phyloP scores from a whole-genome alignment of 2,888 invertebrate genomes.

The Stramonita haemastoma region DNA sequence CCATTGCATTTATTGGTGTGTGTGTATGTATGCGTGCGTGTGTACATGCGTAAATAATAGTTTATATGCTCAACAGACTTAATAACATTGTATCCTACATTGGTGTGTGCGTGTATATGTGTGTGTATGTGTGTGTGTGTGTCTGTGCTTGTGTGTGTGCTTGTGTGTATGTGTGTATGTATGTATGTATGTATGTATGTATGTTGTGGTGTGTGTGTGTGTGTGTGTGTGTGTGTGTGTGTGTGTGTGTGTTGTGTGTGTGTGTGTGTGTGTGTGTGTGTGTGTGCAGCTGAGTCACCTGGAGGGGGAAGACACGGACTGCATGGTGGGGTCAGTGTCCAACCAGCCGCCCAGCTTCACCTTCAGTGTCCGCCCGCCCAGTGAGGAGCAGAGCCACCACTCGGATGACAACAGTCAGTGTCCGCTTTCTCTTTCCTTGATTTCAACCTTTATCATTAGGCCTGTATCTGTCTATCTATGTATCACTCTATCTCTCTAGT shows the following conservation, averaged over 20 bases:
- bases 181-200: background rate
- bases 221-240: background rate
- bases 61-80: no score
- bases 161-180: background rate
- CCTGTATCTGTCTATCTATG: background rate
- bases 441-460: no score
- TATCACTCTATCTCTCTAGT: background rate
- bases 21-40: background rate
- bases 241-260: background rate
- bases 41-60: no score
- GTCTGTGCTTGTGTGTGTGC: background rate
- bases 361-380: constrained; percentile 67
- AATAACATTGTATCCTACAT: no score
- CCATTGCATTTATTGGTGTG: background rate
- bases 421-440: background rate
- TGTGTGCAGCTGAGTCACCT: constrained; percentile 36
- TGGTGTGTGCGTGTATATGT: background rate
- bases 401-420: constrained; percentile 52
- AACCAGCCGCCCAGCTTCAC: constrained; percentile 68
- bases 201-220: background rate
- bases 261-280: constrained; percentile 7
- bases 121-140: background rate
- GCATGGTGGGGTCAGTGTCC: constrained; percentile 36
- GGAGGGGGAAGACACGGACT: constrained; percentile 41
- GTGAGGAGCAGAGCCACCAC: constrained; percentile 59